Percentiles rank a stretch among this genome's conserved stretches.
Conservation (phyloP, 2,888 invertebrate genomes). For the Dynastes tityus region DNA sequence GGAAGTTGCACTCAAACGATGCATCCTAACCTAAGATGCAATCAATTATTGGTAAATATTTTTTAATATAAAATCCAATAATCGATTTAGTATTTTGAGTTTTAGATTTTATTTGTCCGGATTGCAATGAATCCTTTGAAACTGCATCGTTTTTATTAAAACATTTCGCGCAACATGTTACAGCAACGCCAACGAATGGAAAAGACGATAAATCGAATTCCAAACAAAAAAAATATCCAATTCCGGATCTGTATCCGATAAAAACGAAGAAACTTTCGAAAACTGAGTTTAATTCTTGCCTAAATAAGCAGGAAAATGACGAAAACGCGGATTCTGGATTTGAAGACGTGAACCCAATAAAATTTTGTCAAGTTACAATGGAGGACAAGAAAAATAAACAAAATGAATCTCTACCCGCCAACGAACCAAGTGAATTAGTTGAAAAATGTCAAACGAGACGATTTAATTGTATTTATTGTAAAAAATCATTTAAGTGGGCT, state of each 20-base stretch:
- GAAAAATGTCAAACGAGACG: conserved; percentile 51
- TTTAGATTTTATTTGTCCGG: conserved; percentile 63
- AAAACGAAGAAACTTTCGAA: conserved; percentile 51
- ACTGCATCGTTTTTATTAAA: conserved; percentile 65
- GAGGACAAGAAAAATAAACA: conserved; percentile 54
- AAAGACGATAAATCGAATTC: conserved; percentile 44
- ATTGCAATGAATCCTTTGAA: conserved; percentile 63
- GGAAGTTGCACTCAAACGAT: conserved; percentile 13
- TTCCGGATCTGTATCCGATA: conserved; percentile 62
- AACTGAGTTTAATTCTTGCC: conserved; percentile 52
- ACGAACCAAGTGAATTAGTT: conserved; percentile 12
- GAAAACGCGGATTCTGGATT: conserved; percentile 49
- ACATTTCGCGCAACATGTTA: conserved; percentile 67
- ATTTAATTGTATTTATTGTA: conserved; percentile 66
- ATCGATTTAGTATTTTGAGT: conserved; percentile 9
- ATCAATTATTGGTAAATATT: conserved; percentile 51
- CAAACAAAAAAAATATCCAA: conserved; percentile 51
- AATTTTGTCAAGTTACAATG: conserved; percentile 64
- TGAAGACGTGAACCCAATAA: conserved; percentile 63
- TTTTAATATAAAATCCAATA: not conserved
- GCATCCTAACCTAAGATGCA: conserved; percentile 52
- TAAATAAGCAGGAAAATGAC: conserved; percentile 50
- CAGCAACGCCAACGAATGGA: conserved; percentile 42
- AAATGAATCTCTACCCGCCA: not conserved
- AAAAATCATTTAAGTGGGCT: conserved; percentile 68